Conservation (phyloP, 2,797 vertebrate genomes). For the Choloepus didactylus region DNA sequence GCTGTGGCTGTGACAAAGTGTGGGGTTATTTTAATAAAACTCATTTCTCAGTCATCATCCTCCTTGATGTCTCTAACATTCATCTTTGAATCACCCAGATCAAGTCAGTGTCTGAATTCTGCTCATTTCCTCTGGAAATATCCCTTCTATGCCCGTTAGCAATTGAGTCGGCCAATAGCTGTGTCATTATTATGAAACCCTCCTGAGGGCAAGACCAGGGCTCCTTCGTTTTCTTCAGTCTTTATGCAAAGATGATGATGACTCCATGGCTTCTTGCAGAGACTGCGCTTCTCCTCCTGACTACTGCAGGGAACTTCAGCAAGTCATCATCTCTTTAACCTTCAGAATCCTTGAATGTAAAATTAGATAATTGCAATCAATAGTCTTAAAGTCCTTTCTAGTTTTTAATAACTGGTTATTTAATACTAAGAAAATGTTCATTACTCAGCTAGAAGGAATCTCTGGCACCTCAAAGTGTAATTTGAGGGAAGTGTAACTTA, state of each 20-base stretch:
- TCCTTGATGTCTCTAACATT: slow-evolving; percentile 11
- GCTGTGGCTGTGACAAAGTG: not conserved
- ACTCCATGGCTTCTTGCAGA: not conserved
- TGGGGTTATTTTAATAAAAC: not conserved
- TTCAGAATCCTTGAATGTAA: slow-evolving; percentile 26
- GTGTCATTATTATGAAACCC: not conserved
- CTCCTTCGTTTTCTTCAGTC: not conserved
- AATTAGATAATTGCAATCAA: not conserved
- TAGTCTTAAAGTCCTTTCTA: slow-evolving; percentile 13
- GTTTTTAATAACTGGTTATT: slow-evolving; percentile 43
- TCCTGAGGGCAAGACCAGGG: not conserved
- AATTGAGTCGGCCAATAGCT: not conserved
- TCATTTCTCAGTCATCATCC: not conserved
- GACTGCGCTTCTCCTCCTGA: not conserved
- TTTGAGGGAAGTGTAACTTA: slow-evolving; percentile 54
- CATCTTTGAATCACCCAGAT: slow-evolving; percentile 53
- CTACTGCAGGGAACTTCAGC: not conserved
- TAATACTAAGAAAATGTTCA: slow-evolving; percentile 47
- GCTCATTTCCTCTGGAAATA: not conserved
- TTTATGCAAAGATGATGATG: not conserved
- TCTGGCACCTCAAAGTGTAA: slow-evolving; percentile 43
- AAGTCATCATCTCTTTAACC: not conserved
- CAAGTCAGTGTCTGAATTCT: not conserved
- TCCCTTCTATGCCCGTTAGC: not conserved
- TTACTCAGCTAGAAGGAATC: slow-evolving; percentile 64